A percentile compares a stretch with the other conserved stretches of the same genome.
These are phyloP conservation scores for Dendronephthya gigantea DNA, from an alignment of 64 coral and sea anemone species.

Conservation along the genomic window DNA sequence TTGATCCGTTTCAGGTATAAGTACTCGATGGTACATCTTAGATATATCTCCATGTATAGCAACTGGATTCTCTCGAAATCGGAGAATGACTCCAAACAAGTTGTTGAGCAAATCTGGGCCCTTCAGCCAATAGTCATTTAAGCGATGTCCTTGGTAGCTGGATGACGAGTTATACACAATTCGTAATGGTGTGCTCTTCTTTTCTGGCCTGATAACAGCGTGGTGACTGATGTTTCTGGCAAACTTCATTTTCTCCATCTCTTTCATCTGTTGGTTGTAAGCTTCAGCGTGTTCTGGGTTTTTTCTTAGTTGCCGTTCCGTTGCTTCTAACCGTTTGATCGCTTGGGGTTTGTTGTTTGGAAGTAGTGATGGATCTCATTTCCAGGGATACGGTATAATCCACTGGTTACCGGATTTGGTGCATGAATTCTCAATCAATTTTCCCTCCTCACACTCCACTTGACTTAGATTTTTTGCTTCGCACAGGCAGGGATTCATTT, in stretches of 20 bases:
- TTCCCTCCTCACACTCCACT: too few species aligned
- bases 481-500: not conserved
- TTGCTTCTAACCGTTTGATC: slow-evolving; percentile 22
- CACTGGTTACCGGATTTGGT: not conserved
- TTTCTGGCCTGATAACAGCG: slow-evolving; percentile 7
- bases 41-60: too few species aligned
- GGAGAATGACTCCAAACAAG: slow-evolving; percentile 32
- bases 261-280: slow-evolving; percentile 18
- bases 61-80: slow-evolving; percentile 14
- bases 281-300: slow-evolving; percentile 19
- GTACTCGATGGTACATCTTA: too few species aligned
- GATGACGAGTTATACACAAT: too few species aligned
- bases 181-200: too few species aligned
- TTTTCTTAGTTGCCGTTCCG: slow-evolving; percentile 3
- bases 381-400: not conserved
- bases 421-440: not conserved
- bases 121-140: not conserved
- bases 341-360: slow-evolving; percentile 11
- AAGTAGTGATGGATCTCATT: too few species aligned
- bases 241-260: not conserved
- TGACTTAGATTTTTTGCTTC: not conserved
- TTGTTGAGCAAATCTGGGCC: too few species aligned
- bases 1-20: slow-evolving; percentile 7
- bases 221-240: slow-evolving; percentile 21
- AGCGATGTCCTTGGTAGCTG: too few species aligned